These are phyloP conservation scores for Gymnopithys bicolor DNA, from an alignment of 2,797 vertebrate species.

Conservation along the genomic window DNA sequence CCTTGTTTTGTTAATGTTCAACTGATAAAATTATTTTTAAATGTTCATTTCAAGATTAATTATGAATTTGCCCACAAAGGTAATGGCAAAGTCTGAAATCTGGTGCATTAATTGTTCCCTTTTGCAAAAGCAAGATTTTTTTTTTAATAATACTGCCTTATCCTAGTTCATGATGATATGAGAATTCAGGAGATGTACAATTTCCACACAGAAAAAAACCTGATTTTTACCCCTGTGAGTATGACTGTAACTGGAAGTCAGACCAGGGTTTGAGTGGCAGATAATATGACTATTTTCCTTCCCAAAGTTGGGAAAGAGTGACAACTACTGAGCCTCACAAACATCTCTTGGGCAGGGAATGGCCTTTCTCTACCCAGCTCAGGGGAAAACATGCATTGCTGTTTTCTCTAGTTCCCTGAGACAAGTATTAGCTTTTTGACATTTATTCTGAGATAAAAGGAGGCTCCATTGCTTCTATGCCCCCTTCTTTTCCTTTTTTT, in stretches of 20 bases:
- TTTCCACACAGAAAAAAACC: neutral
- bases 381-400: neutral
- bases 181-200: neutral
- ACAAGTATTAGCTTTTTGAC: neutral
- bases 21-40: neutral
- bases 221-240: accelerated
- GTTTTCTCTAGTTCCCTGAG: neutral
- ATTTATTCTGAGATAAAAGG: neutral
- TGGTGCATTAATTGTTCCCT: neutral
- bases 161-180: neutral
- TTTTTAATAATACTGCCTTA: neutral
- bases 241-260: neutral
- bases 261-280: neutral
- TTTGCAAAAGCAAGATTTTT: neutral
- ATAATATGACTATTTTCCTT: neutral
- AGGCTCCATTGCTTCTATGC: neutral
- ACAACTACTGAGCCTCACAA: neutral
- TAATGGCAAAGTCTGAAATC: neutral
- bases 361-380: neutral
- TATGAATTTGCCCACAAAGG: neutral
- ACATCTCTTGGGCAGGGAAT: neutral
- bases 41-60: neutral
- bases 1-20: neutral
- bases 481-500: neutral
- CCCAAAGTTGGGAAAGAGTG: neutral